Evolutionary conservation across 2,113 vertebrate species (phyloP).

Genomic region (Aviceda subcristata): DNA sequence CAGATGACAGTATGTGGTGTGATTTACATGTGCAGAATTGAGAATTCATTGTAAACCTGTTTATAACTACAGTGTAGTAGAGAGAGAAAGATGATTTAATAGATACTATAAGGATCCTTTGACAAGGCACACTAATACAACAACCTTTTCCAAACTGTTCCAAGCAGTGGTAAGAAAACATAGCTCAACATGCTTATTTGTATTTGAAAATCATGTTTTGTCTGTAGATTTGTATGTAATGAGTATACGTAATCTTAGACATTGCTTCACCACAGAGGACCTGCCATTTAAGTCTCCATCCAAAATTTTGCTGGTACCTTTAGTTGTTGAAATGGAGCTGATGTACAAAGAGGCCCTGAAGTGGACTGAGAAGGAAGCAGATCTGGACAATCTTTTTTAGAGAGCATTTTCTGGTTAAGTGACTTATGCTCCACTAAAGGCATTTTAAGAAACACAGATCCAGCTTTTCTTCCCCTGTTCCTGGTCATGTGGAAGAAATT

Average conservation of each 20-base stretch:
- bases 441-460: neutral
- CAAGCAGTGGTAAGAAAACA: neutral
- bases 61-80: conserved; percentile 29
- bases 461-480: neutral
- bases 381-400: neutral
- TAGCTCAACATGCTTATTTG: neutral
- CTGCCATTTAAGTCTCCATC: neutral
- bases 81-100: conserved; percentile 56
- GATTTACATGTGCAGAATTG: conserved; percentile 62
- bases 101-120: conserved; percentile 35
- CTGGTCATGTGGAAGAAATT: neutral
- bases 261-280: neutral
- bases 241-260: neutral
- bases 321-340: neutral
- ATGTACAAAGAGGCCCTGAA: neutral
- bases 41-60: conserved; percentile 64
- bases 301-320: neutral
- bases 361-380: neutral
- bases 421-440: neutral
- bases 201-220: conserved; percentile 35
- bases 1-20: conserved; percentile 47
- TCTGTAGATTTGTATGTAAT: conserved; percentile 38
- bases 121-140: conserved; percentile 55
- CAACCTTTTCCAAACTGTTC: conserved; percentile 9
- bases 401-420: neutral